phyloP scores from a whole-genome alignment of 35 echinoderm and acorn worm genomes.

The Chiridota heheva region DNA sequence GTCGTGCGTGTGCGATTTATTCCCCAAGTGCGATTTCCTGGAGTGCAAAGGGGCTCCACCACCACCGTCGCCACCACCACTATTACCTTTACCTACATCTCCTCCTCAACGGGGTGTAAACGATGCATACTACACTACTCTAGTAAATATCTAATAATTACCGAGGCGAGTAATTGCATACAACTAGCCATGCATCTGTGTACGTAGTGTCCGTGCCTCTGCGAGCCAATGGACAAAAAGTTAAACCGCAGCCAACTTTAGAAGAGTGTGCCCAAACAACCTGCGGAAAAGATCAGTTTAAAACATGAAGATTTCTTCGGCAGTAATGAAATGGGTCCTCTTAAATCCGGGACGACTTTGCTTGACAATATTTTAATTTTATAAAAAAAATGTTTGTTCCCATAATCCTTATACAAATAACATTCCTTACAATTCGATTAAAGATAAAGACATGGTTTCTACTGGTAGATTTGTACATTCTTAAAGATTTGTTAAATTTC shows the following conservation, averaged over 20 bases:
- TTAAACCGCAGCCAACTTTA: constrained; percentile 26
- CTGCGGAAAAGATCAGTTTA: background rate
- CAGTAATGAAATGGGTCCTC: background rate
- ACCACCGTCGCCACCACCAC: background rate
- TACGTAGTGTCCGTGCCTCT: background rate
- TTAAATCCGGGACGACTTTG: background rate
- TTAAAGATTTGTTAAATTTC: too few relatives aligned
- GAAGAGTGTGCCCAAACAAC: constrained; percentile 37
- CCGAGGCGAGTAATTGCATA: constrained; percentile 19
- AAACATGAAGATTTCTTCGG: background rate
- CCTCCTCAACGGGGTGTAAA: background rate
- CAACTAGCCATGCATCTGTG: constrained; percentile 14
- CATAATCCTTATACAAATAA: background rate
- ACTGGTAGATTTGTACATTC: too few relatives aligned
- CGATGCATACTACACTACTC: background rate
- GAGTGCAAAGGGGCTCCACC: background rate
- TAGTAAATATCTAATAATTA: background rate
- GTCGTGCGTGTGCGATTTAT: too few relatives aligned
- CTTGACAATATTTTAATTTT: background rate
- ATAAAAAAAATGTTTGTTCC: background rate
- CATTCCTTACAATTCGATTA: background rate
- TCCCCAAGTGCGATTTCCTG: too few relatives aligned
- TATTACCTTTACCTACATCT: background rate
- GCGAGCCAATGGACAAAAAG: background rate
- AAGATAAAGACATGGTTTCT: background rate